Percentiles rank a stretch among this genome's conserved stretches.
Conservation (phyloP, 2,797 vertebrate genomes). For the Danio aesculapii region DNA sequence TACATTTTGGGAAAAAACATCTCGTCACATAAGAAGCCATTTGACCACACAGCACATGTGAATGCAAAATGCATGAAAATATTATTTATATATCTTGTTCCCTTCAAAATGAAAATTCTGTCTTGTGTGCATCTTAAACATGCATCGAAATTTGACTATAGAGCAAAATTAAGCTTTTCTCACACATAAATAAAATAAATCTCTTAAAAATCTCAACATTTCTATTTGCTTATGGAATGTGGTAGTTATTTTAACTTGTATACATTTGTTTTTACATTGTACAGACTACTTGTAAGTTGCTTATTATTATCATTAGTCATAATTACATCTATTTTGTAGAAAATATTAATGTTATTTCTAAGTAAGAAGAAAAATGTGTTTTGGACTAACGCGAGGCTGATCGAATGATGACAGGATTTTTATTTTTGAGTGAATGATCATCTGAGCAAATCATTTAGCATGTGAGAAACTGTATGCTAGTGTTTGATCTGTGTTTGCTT, state of each 20-base stretch:
- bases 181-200: no score
- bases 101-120: background rate
- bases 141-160: no score
- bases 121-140: background rate
- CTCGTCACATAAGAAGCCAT: background rate
- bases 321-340: background rate
- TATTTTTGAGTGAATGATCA: background rate
- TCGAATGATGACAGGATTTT: slow-evolving; percentile 20
- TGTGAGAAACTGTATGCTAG: background rate
- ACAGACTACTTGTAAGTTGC: background rate
- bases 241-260: background rate
- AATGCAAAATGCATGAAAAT: background rate
- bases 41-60: background rate
- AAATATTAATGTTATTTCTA: background rate
- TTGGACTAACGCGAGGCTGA: background rate
- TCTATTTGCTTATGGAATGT: background rate
- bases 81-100: background rate
- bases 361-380: background rate
- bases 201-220: background rate
- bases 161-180: background rate
- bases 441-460: background rate
- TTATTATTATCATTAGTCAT: background rate
- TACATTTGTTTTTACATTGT: background rate
- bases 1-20: background rate
- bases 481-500: slow-evolving; percentile 6